Percentiles rank a stretch among this genome's conserved stretches.
Conservation (phyloP, 2,888 invertebrate genomes). For the Drosophila flavopinicola region DNA sequence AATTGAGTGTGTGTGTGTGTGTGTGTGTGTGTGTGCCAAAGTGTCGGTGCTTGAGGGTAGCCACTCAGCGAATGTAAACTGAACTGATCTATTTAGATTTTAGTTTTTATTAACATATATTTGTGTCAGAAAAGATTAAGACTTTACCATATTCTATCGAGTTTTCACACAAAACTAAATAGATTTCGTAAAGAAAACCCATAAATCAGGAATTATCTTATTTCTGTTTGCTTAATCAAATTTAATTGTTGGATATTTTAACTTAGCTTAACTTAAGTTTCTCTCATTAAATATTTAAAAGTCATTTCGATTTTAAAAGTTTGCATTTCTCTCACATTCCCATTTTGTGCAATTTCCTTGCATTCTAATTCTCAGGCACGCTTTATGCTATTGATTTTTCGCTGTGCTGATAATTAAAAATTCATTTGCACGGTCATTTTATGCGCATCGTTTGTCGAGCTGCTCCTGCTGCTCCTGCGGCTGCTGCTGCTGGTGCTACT, state of each 20-base stretch:
- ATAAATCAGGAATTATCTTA: too few species aligned
- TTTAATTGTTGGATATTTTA: not conserved
- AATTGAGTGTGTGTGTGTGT: slow-evolving; percentile 12
- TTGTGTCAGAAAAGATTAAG: not conserved
- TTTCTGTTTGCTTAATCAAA: not conserved
- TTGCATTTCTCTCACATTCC: slow-evolving; percentile 8
- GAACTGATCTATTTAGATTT: not conserved
- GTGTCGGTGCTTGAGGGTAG: slow-evolving; percentile 6
- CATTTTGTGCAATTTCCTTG: slow-evolving; percentile 23
- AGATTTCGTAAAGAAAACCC: too few species aligned
- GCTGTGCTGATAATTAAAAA: slow-evolving; percentile 72
- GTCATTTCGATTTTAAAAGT: slow-evolving; percentile 4
- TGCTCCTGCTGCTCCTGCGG: not conserved
- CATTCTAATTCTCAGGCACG: slow-evolving; percentile 50
- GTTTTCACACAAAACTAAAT: too few species aligned
- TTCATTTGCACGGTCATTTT: slow-evolving; percentile 65
- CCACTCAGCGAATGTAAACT: not conserved
- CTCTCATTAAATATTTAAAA: not conserved
- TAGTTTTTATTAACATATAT: not conserved
- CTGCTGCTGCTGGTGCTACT: slow-evolving; percentile 6
- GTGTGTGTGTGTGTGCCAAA: slow-evolving; percentile 5
- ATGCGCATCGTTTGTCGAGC: slow-evolving; percentile 38
- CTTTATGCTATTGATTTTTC: slow-evolving; percentile 63
- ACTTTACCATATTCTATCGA: not conserved
- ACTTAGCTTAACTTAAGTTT: not conserved